These are phyloP conservation scores for Megaustenia siamemsis DNA, from an alignment of 2,888 invertebrate species.

Conservation along the genomic window DNA sequence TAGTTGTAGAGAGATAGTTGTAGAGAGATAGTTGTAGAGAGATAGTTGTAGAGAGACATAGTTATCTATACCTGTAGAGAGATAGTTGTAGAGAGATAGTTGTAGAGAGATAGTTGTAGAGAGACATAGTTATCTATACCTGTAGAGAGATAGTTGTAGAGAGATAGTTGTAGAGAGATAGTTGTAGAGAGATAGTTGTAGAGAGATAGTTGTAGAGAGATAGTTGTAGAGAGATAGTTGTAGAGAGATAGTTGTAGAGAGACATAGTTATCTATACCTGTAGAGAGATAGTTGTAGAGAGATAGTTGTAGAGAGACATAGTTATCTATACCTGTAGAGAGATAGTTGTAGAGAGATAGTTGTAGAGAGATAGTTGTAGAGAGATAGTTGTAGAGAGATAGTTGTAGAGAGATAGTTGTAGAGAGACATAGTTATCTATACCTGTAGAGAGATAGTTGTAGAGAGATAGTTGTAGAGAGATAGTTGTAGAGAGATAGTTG, in stretches of 20 bases:
- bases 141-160: too few species aligned
- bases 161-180: constrained; percentile 7
- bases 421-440: too few species aligned
- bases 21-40: constrained; percentile 11
- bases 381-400: background rate
- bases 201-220: constrained; percentile 22
- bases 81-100: constrained; percentile 36
- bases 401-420: background rate
- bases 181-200: background rate
- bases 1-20: too few species aligned
- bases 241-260: too few species aligned
- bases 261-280: too few species aligned
- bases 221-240: constrained; percentile 20
- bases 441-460: too few species aligned
- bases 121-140: too few species aligned
- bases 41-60: too few species aligned
- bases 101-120: constrained; percentile 14
- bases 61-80: too few species aligned
- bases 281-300: too few species aligned
- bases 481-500: background rate
- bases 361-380: constrained; percentile 4
- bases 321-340: too few species aligned
- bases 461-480: constrained; percentile 1
- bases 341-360: constrained; percentile 31
- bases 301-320: too few species aligned